A percentile compares a stretch with the other conserved stretches of the same genome.
Evolutionary conservation across 2,113 vertebrate species (phyloP).

Genomic region (Bettongia penicillata): DNA sequence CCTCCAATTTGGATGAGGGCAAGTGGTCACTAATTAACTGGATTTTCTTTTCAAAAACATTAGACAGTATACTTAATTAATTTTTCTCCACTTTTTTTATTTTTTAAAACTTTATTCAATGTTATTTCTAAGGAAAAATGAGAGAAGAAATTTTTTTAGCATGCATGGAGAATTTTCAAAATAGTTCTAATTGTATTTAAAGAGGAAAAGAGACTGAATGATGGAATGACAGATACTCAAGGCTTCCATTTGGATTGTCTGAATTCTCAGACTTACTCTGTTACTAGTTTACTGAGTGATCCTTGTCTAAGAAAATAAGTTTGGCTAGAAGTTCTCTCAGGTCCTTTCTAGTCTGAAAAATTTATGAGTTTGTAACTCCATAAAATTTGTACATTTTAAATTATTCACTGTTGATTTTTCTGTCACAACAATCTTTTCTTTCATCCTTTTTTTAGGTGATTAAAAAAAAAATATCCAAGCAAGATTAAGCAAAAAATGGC

Average conservation of each 20-base stretch:
- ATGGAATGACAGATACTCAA: background rate
- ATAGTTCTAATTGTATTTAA: constrained; percentile 13
- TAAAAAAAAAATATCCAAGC: background rate
- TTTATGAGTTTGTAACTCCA: background rate
- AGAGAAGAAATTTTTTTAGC: background rate
- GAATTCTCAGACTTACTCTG: background rate
- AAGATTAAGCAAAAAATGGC: background rate
- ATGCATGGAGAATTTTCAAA: background rate
- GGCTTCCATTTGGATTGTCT: background rate
- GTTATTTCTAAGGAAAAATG: background rate
- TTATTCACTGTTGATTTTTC: background rate
- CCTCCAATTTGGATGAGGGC: constrained; percentile 22
- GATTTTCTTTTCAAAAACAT: background rate
- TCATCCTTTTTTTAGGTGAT: background rate
- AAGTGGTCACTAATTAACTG: background rate
- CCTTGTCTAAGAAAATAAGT: background rate
- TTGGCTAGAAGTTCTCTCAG: background rate
- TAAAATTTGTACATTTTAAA: background rate
- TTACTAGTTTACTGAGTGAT: background rate
- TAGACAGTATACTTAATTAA: background rate
- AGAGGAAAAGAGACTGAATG: background rate
- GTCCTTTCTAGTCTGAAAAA: background rate
- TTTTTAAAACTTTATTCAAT: background rate
- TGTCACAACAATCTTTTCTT: background rate
- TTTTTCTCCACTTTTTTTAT: background rate